phyloP scores from a whole-genome alignment of 2,797 vertebrate species.

The Tragelaphus eurycerus region DNA sequence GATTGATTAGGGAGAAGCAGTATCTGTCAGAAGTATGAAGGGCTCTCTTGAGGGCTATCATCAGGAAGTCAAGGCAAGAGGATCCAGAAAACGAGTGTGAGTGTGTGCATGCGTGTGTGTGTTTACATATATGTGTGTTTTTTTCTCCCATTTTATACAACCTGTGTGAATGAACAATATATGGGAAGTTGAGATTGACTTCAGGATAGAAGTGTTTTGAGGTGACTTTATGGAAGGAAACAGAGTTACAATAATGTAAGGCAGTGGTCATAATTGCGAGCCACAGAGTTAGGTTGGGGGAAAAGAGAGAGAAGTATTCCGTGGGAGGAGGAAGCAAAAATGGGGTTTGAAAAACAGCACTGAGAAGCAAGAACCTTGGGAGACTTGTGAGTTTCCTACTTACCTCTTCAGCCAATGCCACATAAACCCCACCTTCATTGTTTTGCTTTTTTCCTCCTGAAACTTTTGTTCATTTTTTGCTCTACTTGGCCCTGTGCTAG shows the following conservation, averaged over 20 bases:
- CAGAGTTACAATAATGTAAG: neutral
- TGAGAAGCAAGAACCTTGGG: neutral
- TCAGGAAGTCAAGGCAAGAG: neutral
- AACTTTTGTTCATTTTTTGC: neutral
- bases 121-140: fast-evolving
- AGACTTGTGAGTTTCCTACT: neutral
- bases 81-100: neutral
- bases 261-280: neutral
- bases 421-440: too few relatives aligned
- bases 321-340: neutral
- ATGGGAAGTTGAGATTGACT: neutral
- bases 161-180: neutral
- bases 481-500: neutral
- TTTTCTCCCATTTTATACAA: neutral
- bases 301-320: neutral
- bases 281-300: neutral
- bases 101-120: neutral
- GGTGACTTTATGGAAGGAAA: neutral
- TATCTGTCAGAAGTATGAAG: neutral
- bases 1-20: neutral
- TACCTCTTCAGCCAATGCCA: neutral
- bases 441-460: neutral
- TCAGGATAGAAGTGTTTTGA: neutral
- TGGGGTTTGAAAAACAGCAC: neutral
- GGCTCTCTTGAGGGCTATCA: neutral